Evolutionary conservation across 2,888 invertebrate genomes (phyloP).

Genomic region (Agrochola macilenta): DNA sequence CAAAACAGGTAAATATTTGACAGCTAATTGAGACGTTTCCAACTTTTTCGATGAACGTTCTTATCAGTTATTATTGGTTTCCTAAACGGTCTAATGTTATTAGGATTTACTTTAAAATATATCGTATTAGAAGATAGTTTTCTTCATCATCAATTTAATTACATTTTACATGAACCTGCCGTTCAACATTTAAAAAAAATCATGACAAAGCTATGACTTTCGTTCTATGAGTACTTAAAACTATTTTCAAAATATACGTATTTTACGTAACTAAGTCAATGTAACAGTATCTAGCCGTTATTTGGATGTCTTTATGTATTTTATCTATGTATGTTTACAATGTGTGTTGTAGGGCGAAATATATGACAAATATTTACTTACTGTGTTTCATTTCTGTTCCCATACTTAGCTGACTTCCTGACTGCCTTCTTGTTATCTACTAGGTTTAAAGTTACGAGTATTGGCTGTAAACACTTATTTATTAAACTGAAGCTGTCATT

Average conservation of each 20-base stretch:
- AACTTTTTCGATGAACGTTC: no score
- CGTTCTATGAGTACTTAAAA: conserved; percentile 42
- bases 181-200: background rate
- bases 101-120: background rate
- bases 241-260: conserved; percentile 34
- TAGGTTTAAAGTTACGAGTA: no score
- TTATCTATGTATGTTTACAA: conserved; percentile 70
- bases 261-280: conserved; percentile 22
- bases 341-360: conserved; percentile 67
- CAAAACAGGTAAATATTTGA: no score
- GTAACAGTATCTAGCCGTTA: conserved; percentile 48
- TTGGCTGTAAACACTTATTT: no score
- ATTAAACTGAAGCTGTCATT: no score
- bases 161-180: background rate
- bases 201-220: background rate
- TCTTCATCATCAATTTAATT: background rate
- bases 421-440: no score
- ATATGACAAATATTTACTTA: conserved; percentile 59
- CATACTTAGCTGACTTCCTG: no score
- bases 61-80: no score
- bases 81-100: conserved; percentile 33
- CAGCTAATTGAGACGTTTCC: no score
- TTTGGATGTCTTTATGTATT: conserved; percentile 70
- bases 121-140: background rate
- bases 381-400: conserved; percentile 33